A percentile compares a stretch with the other conserved stretches of the same genome.
phyloP scores from a whole-genome alignment of 2,113 vertebrate species.

The Ctenodactylus gundi region DNA sequence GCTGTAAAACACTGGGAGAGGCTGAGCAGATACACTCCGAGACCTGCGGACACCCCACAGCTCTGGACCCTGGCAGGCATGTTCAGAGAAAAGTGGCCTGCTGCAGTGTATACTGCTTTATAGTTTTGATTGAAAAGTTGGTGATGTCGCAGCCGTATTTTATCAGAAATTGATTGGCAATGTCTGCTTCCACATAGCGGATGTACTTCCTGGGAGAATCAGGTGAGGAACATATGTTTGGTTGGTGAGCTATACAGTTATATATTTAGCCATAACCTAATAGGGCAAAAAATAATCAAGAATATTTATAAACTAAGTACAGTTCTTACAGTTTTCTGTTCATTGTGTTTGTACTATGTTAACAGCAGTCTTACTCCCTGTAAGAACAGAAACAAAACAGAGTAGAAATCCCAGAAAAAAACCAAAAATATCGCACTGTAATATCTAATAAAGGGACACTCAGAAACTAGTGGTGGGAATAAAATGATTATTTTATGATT shows the following conservation, averaged over 20 bases:
- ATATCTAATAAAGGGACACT: background rate
- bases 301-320: background rate
- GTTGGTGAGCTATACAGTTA: background rate
- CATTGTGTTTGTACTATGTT: conserved; percentile 12
- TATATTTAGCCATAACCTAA: background rate
- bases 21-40: background rate
- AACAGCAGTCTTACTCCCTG: background rate
- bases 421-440: background rate
- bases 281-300: background rate
- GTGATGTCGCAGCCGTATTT: conserved; percentile 59
- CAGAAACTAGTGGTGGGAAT: background rate
- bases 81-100: conserved; percentile 8
- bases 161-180: conserved; percentile 73
- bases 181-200: conserved; percentile 60
- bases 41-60: background rate
- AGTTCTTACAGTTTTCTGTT: background rate
- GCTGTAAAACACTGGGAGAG: conserved; percentile 60
- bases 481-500: background rate
- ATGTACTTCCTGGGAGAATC: background rate
- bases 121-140: conserved; percentile 67
- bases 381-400: background rate
- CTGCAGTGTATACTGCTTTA: background rate
- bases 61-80: conserved; percentile 18
- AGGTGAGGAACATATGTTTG: background rate
- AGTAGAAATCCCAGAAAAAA: background rate